Evolutionary conservation across 2,113 vertebrate genomes (phyloP).

Genomic region (Psammodynastes pulverulentus): DNA sequence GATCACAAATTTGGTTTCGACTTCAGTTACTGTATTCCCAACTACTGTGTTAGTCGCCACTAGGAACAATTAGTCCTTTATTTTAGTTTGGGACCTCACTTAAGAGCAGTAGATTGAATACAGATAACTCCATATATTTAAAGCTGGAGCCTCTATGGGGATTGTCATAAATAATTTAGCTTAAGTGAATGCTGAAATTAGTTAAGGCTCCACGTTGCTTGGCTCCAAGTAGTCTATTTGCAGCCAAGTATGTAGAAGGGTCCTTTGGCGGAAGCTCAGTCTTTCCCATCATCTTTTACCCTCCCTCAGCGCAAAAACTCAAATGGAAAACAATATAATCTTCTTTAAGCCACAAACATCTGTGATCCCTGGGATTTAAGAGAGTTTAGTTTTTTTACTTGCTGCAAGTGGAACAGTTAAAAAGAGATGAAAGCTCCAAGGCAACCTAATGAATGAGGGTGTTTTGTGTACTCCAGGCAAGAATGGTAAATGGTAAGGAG

Average conservation of each 20-base stretch:
- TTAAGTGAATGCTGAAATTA: conserved; percentile 79
- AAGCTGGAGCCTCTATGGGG: conserved; percentile 35
- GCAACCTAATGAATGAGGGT: conserved; percentile 63
- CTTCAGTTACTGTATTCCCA: conserved; percentile 33
- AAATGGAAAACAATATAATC: conserved; percentile 72
- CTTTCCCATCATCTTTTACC: conserved; percentile 38
- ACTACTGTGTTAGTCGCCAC: conserved; percentile 52
- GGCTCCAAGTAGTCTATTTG: conserved; percentile 69
- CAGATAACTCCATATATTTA: conserved; percentile 24
- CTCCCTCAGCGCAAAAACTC: conserved; percentile 54
- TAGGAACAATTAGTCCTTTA: conserved; percentile 54
- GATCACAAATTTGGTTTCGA: conserved; percentile 41
- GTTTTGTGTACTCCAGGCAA: conserved; percentile 58
- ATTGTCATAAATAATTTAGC: conserved; percentile 77
- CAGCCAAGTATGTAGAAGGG: conserved; percentile 68
- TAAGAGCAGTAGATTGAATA: conserved; percentile 54
- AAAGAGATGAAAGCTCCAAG: conserved; percentile 33
- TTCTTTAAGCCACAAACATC: conserved; percentile 65
- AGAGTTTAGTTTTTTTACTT: conserved; percentile 58
- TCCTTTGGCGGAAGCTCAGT: conserved; percentile 63
- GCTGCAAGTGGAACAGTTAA: conserved; percentile 56
- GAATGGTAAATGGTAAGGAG: conserved; percentile 51
- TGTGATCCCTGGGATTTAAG: conserved; percentile 63
- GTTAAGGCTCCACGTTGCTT: conserved; percentile 71
- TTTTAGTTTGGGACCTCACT: conserved; percentile 34